Conservation (phyloP, 2,797 vertebrate genomes). For the Iguana delicatissima region DNA sequence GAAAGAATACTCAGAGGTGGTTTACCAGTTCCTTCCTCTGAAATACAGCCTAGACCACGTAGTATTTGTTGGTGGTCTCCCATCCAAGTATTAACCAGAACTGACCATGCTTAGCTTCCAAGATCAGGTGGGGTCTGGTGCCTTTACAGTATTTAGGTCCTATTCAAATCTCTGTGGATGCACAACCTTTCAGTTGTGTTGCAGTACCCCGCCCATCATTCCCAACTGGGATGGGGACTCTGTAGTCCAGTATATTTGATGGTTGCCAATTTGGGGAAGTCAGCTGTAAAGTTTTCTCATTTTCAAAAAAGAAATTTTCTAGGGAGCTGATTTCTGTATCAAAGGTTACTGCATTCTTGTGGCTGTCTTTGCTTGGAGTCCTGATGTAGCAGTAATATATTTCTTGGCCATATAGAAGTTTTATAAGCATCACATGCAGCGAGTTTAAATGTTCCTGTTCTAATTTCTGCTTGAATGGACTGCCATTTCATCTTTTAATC, state of each 20-base stretch:
- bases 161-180: neutral
- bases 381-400: neutral
- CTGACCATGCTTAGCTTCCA: too few species aligned
- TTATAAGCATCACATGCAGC: neutral
- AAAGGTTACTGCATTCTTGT: neutral
- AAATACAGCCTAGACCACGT: too few species aligned
- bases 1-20: too few species aligned
- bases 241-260: neutral
- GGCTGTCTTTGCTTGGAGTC: neutral
- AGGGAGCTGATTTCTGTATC: neutral
- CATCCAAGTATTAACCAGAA: too few species aligned
- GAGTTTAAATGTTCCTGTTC: neutral
- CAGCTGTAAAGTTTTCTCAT: neutral
- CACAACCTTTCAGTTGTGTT: neutral
- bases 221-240: neutral
- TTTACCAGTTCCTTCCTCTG: too few species aligned
- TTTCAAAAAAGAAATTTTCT: neutral
- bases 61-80: too few species aligned
- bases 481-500: slow-evolving; percentile 14
- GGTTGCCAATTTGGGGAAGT: neutral
- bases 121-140: too few species aligned
- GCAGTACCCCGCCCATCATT: neutral
- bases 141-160: too few species aligned
- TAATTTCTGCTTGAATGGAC: neutral
- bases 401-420: neutral